Evolutionary conservation across 2,113 vertebrate species (phyloP).

Genomic region (Penelope pileata): DNA sequence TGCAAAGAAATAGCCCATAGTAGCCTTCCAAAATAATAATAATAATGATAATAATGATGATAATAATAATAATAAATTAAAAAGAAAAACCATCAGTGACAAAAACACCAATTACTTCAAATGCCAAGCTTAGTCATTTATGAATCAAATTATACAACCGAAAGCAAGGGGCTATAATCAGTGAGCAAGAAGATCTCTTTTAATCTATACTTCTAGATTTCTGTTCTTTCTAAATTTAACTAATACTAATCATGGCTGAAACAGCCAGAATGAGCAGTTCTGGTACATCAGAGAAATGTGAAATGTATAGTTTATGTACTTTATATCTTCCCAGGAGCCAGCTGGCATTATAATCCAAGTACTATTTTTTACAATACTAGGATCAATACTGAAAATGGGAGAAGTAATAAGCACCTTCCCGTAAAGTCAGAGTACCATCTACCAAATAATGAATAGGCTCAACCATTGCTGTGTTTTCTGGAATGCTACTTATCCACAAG

Average conservation of each 20-base stretch:
- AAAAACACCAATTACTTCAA: background rate
- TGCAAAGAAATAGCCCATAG: background rate
- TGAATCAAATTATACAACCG: background rate
- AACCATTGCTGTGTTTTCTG: conserved; percentile 22
- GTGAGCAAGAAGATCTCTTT: background rate
- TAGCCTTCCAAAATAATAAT: background rate
- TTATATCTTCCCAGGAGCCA: background rate
- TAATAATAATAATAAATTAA: background rate
- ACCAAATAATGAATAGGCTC: conserved; percentile 41
- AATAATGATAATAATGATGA: too few species aligned
- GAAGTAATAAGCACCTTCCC: conserved; percentile 46
- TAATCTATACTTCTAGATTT: background rate
- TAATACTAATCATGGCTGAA: background rate
- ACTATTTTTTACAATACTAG: background rate
- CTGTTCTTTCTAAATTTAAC: conserved; percentile 5
- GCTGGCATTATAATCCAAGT: conserved; percentile 17
- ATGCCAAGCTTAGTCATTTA: background rate
- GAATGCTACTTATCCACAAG: conserved; percentile 41
- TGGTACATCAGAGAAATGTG: background rate
- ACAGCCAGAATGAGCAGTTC: background rate
- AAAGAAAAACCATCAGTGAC: background rate
- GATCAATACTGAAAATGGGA: conserved; percentile 66
- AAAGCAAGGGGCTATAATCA: background rate
- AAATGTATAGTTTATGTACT: conserved; percentile 11
- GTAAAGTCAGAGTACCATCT: conserved; percentile 44